These are phyloP conservation scores for Paracanthobrama guichenoti DNA, from an alignment of 2,113 vertebrate genomes.

Conservation along the genomic window DNA sequence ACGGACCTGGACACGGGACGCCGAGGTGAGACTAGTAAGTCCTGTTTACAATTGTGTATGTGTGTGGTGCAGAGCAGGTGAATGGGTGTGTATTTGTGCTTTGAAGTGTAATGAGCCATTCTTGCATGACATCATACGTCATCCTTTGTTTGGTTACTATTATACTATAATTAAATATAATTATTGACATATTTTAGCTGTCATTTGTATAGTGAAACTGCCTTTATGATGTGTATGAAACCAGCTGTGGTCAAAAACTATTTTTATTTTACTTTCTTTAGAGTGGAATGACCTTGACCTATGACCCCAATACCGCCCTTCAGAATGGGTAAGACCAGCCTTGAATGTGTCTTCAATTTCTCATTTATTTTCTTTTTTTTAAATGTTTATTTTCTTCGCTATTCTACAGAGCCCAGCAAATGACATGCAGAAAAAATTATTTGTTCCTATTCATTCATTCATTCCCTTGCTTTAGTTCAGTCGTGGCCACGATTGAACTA, in stretches of 20 bases:
- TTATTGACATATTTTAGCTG: slow-evolving; percentile 2
- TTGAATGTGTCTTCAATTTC: neutral
- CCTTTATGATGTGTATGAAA: neutral
- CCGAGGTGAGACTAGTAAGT: slow-evolving; percentile 98
- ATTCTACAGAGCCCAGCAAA: neutral
- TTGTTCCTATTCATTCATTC: neutral
- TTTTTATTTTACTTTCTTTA: slow-evolving; percentile 62
- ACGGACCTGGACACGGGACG: slow-evolving; percentile 90
- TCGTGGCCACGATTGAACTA: no score
- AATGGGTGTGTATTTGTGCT: slow-evolving; percentile 5
- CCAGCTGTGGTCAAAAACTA: neutral
- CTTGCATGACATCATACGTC: neutral
- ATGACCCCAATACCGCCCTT: slow-evolving; percentile 94
- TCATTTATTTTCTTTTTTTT: neutral
- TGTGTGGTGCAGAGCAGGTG: neutral
- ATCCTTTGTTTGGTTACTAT: neutral
- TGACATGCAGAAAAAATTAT: no score
- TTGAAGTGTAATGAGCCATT: neutral
- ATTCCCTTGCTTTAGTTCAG: neutral
- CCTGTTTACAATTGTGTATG: slow-evolving; percentile 57
- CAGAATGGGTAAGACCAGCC: slow-evolving; percentile 88
- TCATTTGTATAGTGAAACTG: neutral
- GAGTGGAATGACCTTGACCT: slow-evolving; percentile 97
- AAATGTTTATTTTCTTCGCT: neutral
- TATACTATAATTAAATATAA: neutral